phyloP scores from a whole-genome alignment of 2,888 invertebrate species.

The Chydorus sphaericus region DNA sequence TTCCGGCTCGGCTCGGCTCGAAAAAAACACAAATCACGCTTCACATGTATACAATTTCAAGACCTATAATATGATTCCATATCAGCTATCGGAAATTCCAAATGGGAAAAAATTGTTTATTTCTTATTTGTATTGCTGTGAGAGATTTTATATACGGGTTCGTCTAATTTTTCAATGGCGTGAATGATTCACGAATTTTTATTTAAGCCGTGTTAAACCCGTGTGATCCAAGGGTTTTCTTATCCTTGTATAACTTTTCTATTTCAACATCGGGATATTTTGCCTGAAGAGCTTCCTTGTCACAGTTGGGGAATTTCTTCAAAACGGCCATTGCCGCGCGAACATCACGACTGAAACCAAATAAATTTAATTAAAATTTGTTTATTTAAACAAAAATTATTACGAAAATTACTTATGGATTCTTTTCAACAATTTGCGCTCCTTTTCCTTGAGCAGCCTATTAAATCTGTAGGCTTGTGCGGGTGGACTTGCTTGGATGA shows the following conservation, averaged over 20 bases:
- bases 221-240: conserved; percentile 46
- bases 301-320: conserved; percentile 59
- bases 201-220: conserved; percentile 14
- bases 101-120: too few relatives aligned
- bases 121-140: background rate
- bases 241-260: conserved; percentile 42
- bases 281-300: conserved; percentile 48
- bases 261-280: conserved; percentile 63
- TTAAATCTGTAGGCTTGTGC: too few relatives aligned
- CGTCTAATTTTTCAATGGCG: conserved; percentile 15
- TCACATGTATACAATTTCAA: too few relatives aligned
- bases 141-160: background rate
- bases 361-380: too few relatives aligned
- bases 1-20: too few relatives aligned
- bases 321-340: conserved; percentile 34
- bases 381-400: too few relatives aligned
- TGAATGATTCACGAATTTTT: background rate
- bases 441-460: conserved; percentile 52
- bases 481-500: background rate
- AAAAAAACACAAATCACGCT: too few relatives aligned
- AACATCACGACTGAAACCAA: conserved; percentile 18
- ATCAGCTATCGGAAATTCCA: too few relatives aligned
- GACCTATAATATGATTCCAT: too few relatives aligned
- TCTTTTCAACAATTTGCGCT: conserved; percentile 25
- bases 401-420: conserved; percentile 20